A percentile compares a stretch with the other conserved stretches of the same genome.
These are phyloP conservation scores for Myotis findleyi DNA, from an alignment of 2,797 vertebrate genomes.

Conservation along the genomic window DNA sequence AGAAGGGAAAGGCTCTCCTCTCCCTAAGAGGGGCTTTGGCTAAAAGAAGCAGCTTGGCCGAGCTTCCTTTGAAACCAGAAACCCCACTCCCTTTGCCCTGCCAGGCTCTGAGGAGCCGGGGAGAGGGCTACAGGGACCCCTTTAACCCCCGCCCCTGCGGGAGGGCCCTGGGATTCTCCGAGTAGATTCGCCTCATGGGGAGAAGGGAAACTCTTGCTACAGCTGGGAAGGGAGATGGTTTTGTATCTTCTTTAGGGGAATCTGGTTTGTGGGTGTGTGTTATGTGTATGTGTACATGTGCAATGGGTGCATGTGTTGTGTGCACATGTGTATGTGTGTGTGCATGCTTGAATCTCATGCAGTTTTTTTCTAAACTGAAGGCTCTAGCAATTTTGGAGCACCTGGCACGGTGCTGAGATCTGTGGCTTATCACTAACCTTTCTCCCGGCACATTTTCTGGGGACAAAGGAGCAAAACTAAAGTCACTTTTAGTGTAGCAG, in stretches of 20 bases:
- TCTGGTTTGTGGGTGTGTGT: not conserved
- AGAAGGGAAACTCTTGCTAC: not conserved
- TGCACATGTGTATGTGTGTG: not conserved
- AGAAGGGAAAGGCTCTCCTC: not conserved
- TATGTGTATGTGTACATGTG: rapidly evolving
- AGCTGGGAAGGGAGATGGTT: not conserved
- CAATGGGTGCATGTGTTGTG: not conserved
- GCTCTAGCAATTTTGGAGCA: not conserved
- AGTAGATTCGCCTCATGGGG: rapidly evolving
- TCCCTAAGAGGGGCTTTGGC: constrained; percentile 78
- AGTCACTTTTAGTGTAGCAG: not conserved
- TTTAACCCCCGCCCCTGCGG: not conserved
- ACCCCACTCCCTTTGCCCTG: constrained; percentile 76
- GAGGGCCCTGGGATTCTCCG: constrained; percentile 19
- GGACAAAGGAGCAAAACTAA: not conserved
- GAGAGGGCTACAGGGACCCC: constrained; percentile 42
- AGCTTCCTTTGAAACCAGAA: constrained; percentile 84
- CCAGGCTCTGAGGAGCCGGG: constrained; percentile 80
- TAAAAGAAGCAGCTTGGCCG: constrained; percentile 66
- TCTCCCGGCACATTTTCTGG: not conserved
- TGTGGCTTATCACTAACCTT: not conserved
- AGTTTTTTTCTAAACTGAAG: not conserved
- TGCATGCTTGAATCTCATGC: not conserved
- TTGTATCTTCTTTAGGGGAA: not conserved
- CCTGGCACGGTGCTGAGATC: constrained; percentile 38